phyloP scores from a whole-genome alignment of 2,888 invertebrate species.

The Plebejus melissa region DNA sequence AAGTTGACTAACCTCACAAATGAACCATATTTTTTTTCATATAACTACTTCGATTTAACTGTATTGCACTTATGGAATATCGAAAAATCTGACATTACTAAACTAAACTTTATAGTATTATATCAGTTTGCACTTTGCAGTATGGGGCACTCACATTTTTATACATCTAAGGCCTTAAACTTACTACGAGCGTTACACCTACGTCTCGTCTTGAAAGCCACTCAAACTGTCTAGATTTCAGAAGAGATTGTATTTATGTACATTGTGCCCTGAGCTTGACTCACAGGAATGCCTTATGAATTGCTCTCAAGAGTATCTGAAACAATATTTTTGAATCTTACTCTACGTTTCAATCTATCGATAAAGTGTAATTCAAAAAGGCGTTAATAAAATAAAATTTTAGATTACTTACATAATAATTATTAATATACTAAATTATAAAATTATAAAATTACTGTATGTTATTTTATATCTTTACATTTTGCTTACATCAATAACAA shows the following conservation, averaged over 20 bases:
- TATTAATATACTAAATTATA: too few relatives aligned
- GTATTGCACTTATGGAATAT: not conserved
- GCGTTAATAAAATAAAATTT: too few relatives aligned
- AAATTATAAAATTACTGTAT: too few relatives aligned
- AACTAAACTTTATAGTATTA: too few relatives aligned
- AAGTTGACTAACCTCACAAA: not conserved
- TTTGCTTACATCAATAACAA: not conserved
- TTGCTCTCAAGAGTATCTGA: not conserved
- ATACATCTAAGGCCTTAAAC: not conserved
- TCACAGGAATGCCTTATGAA: slow-evolving; percentile 4
- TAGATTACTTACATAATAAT: too few relatives aligned
- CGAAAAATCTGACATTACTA: not conserved
- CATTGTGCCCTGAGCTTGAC: slow-evolving; percentile 1
- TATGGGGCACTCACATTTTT: too few relatives aligned
- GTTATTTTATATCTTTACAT: too few relatives aligned
- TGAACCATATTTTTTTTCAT: not conserved
- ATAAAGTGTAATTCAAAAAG: too few relatives aligned
- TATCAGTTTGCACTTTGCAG: too few relatives aligned
- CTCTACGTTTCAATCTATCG: not conserved
- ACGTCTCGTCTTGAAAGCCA: slow-evolving; percentile 19
- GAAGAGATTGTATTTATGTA: slow-evolving; percentile 10
- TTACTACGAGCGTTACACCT: not conserved
- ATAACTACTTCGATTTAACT: not conserved
- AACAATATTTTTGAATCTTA: not conserved
- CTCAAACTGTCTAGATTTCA: slow-evolving; percentile 16